These are phyloP conservation scores for Neodon shergylaensis DNA, from an alignment of 2,113 vertebrate species.

Conservation along the genomic window DNA sequence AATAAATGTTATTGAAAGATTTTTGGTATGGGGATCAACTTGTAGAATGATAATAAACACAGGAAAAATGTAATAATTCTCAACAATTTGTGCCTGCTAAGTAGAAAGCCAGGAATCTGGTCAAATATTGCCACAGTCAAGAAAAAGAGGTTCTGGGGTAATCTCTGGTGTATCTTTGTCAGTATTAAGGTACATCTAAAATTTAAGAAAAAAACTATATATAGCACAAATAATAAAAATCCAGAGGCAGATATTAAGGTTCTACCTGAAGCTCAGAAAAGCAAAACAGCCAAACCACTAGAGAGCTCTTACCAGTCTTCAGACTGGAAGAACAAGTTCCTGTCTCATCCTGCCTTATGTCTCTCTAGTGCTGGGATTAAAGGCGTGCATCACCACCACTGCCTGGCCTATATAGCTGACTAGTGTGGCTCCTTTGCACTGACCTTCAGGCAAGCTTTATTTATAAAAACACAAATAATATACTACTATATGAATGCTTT, in stretches of 20 bases:
- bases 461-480: no score
- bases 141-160: background rate
- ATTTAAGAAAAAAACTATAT: background rate
- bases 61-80: slow-evolving; percentile 53
- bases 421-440: no score
- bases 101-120: slow-evolving; percentile 2
- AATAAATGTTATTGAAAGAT: background rate
- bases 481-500: background rate
- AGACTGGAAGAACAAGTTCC: no score
- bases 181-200: slow-evolving; percentile 44
- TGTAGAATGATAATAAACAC: slow-evolving; percentile 38
- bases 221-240: background rate
- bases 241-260: no score
- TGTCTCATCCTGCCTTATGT: no score
- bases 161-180: background rate
- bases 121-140: background rate
- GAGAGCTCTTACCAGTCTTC: no score
- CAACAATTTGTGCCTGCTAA: background rate
- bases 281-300: no score
- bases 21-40: slow-evolving; percentile 9
- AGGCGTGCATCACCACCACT: no score
- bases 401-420: no score
- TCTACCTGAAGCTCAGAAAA: no score
- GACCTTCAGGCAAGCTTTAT: no score
- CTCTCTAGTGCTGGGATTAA: no score